phyloP scores from a whole-genome alignment of 2,888 invertebrate genomes.

The Dromius quadrimaculatus region DNA sequence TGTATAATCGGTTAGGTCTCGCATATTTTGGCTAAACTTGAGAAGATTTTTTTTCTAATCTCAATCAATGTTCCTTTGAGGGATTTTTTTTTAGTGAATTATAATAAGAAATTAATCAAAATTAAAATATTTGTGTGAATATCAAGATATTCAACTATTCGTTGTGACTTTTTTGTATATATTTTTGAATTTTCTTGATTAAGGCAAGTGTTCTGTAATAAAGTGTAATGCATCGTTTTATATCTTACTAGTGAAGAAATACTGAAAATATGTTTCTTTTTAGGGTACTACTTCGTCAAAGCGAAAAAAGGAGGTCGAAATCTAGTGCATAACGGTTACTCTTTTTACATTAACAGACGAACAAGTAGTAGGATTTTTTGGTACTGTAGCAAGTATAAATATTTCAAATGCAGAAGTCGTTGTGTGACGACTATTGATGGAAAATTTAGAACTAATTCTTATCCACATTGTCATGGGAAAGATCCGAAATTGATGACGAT shows the following conservation, averaged over 20 bases:
- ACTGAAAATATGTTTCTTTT: background rate
- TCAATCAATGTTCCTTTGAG: too few relatives aligned
- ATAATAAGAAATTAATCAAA: too few relatives aligned
- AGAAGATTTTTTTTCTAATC: too few relatives aligned
- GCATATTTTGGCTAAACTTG: too few relatives aligned
- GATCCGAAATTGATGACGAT: background rate
- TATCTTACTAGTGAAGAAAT: background rate
- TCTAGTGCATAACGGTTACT: background rate
- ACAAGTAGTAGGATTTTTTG: slow-evolving; percentile 57
- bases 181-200: too few relatives aligned
- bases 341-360: background rate
- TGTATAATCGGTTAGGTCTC: too few relatives aligned
- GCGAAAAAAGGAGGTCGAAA: background rate
- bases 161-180: too few relatives aligned
- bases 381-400: slow-evolving; percentile 59
- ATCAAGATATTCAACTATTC: too few relatives aligned
- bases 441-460: slow-evolving; percentile 35
- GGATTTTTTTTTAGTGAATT: too few relatives aligned
- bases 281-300: slow-evolving; percentile 13
- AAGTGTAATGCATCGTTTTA: too few relatives aligned
- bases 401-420: slow-evolving; percentile 59
- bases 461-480: background rate
- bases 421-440: slow-evolving; percentile 57
- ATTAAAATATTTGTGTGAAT: too few relatives aligned
- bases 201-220: too few relatives aligned